Conservation (phyloP, 1,140 invertebrate genomes). For the Himalopsyche phryganea region DNA sequence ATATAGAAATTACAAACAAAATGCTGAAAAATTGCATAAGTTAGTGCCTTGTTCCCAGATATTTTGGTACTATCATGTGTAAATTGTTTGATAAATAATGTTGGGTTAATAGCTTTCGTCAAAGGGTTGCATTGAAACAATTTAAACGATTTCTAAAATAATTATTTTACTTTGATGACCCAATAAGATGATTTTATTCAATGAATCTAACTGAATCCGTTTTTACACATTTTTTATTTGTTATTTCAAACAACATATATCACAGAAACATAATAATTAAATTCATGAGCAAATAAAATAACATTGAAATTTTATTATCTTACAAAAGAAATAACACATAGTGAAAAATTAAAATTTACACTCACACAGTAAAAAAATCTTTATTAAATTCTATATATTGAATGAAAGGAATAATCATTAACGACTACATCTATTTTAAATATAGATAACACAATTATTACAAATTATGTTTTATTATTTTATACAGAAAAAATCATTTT, state of each 20-base stretch:
- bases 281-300: conserved; percentile 3
- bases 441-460: neutral
- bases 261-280: conserved; percentile 11
- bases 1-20: too few relatives aligned
- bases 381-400: neutral
- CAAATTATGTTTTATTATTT: too few relatives aligned
- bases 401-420: neutral
- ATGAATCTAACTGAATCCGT: conserved; percentile 3
- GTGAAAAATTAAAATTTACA: conserved; percentile 1
- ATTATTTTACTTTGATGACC: too few relatives aligned
- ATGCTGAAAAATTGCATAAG: too few relatives aligned
- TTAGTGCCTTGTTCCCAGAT: too few relatives aligned
- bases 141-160: too few relatives aligned
- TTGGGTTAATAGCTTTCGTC: too few relatives aligned
- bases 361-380: conserved; percentile 1
- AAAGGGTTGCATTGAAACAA: too few relatives aligned
- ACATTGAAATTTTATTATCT: conserved; percentile 1
- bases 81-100: too few relatives aligned
- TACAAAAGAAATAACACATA: conserved; percentile 8
- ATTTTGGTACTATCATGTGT: too few relatives aligned
- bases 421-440: neutral
- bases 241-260: conserved; percentile 13
- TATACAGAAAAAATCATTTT: too few relatives aligned
- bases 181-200: neutral
- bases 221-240: conserved; percentile 1